Evolutionary conservation across 2,888 invertebrate genomes (phyloP).

Genomic region (Coremacera marginata): DNA sequence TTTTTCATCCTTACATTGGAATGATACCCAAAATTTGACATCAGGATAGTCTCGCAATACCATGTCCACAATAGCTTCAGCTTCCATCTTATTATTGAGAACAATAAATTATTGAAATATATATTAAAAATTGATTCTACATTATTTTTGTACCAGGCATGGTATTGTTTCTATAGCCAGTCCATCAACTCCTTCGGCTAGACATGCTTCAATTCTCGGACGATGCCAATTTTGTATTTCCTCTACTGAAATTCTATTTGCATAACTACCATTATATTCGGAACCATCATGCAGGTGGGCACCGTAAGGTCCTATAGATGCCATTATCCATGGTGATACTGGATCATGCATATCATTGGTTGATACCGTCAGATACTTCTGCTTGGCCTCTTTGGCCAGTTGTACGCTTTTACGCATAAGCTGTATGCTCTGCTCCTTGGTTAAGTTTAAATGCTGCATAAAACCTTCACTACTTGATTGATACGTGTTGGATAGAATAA

Average conservation of each 20-base stretch:
- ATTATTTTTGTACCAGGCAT: slow-evolving; percentile 72
- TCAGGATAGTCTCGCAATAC: slow-evolving; percentile 78
- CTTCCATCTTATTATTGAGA: slow-evolving; percentile 73
- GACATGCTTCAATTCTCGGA: slow-evolving; percentile 80
- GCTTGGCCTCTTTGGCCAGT: slow-evolving; percentile 79
- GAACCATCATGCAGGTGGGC: slow-evolving; percentile 91
- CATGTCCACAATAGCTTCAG: slow-evolving; percentile 82
- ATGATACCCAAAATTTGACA: slow-evolving; percentile 82
- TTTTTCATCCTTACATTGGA: slow-evolving; percentile 79
- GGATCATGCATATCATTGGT: slow-evolving; percentile 74
- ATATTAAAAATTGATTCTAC: background rate
- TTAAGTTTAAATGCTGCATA: slow-evolving; percentile 77
- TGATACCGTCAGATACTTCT: slow-evolving; percentile 66
- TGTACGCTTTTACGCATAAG: slow-evolving; percentile 81
- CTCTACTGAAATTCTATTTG: slow-evolving; percentile 75
- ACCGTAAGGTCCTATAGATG: slow-evolving; percentile 93
- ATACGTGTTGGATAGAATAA: slow-evolving; percentile 89
- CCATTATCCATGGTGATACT: slow-evolving; percentile 78
- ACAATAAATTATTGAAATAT: background rate
- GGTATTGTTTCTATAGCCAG: slow-evolving; percentile 95
- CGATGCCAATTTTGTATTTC: slow-evolving; percentile 87
- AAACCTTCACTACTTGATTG: slow-evolving; percentile 87
- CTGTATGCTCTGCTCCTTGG: slow-evolving; percentile 75
- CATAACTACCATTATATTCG: slow-evolving; percentile 90
- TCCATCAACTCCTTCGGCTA: slow-evolving; percentile 85